A percentile compares a stretch with the other conserved stretches of the same genome.
Evolutionary conservation across 2,113 vertebrate genomes (phyloP).

Genomic region (Suncus etruscus): DNA sequence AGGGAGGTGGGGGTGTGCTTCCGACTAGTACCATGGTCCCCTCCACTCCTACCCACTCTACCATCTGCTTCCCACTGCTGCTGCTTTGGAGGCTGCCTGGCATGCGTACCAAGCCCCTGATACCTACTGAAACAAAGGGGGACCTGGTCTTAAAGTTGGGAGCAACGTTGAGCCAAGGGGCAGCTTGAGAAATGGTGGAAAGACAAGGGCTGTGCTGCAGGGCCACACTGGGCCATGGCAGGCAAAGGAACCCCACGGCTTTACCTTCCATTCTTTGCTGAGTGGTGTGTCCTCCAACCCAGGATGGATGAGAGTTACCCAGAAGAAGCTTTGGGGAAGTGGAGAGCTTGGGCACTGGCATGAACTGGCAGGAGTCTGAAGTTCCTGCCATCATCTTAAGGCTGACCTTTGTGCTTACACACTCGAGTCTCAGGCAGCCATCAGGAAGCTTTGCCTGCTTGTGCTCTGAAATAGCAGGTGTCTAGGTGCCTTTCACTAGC

Average conservation of each 20-base stretch:
- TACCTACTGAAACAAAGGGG: background rate
- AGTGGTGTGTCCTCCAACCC: no score
- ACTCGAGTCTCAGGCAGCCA: background rate
- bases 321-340: background rate
- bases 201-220: background rate
- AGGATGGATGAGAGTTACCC: background rate
- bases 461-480: background rate
- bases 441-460: background rate
- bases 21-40: background rate
- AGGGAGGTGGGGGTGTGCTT: background rate
- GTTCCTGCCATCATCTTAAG: background rate
- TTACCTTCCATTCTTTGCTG: no score
- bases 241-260: no score
- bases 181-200: no score
- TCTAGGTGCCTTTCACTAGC: background rate
- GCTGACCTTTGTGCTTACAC: background rate
- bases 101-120: background rate
- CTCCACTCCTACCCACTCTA: slow-evolving; percentile 16
- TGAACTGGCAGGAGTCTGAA: background rate
- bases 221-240: background rate
- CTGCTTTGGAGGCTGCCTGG: background rate
- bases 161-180: background rate
- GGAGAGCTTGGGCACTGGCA: background rate
- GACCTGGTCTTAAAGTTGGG: background rate
- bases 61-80: slow-evolving; percentile 60